Conservation (phyloP, 2,113 vertebrate species). For the Notarius quadriscutis region DNA sequence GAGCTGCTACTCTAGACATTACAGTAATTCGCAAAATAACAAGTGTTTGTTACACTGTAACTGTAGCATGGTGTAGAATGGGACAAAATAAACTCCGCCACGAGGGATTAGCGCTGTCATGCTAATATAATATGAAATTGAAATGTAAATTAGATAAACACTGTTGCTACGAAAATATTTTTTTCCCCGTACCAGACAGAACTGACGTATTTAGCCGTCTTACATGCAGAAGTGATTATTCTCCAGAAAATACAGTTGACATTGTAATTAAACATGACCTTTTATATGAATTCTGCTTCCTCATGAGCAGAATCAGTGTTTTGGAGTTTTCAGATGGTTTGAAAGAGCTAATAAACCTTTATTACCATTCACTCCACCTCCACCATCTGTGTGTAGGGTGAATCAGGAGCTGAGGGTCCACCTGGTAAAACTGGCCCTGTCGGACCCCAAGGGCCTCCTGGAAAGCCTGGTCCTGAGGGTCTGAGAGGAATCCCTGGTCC, state of each 20-base stretch:
- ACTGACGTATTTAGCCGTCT: too few relatives aligned
- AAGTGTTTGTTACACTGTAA: too few relatives aligned
- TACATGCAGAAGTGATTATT: too few relatives aligned
- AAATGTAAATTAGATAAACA: too few relatives aligned
- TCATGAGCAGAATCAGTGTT: neutral
- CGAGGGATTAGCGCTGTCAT: too few relatives aligned
- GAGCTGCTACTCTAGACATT: too few relatives aligned
- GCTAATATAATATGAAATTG: too few relatives aligned
- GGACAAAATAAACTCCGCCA: too few relatives aligned
- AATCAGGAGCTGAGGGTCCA: conserved; percentile 89
- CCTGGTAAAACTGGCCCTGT: conserved; percentile 94
- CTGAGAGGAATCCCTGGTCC: conserved; percentile 94
- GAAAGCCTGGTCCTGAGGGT: conserved; percentile 94
- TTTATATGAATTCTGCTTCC: neutral
- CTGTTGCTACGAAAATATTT: too few relatives aligned
- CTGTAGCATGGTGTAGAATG: too few relatives aligned
- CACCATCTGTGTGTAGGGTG: conserved; percentile 76
- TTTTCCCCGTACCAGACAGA: too few relatives aligned
- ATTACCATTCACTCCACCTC: neutral
- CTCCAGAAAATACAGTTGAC: neutral
- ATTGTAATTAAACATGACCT: neutral
- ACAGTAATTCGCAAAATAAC: too few relatives aligned
- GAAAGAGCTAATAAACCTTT: neutral
- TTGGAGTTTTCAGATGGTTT: neutral
- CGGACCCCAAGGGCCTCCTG: conserved; percentile 90